phyloP scores from a whole-genome alignment of 2,113 vertebrate genomes.

The Clupea harengus region DNA sequence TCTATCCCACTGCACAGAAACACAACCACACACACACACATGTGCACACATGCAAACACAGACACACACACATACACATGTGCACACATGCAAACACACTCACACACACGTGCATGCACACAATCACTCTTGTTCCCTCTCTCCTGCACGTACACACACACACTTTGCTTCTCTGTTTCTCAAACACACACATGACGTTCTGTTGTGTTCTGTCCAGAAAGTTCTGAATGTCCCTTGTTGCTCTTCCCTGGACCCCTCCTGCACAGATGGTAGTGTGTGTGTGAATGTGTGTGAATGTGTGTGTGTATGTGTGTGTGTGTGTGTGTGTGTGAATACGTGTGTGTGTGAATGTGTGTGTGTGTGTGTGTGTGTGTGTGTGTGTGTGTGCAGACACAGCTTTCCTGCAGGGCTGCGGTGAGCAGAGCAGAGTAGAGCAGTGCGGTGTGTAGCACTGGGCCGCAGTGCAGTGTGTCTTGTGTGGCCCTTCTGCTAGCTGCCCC shows the following conservation, averaged over 20 bases:
- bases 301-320: not conserved
- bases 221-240: not conserved
- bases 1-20: not conserved
- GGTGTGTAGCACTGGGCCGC: not conserved
- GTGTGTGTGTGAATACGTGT: not conserved
- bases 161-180: not conserved
- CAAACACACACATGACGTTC: not conserved
- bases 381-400: not conserved
- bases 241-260: not conserved
- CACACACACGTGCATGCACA: not conserved
- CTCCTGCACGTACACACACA: not conserved
- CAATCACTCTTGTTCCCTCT: too few relatives aligned
- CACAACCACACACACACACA: not conserved
- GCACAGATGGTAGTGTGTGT: not conserved
- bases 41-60: not conserved
- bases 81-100: too few relatives aligned
- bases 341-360: not conserved
- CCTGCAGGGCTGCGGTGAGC: too few relatives aligned
- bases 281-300: not conserved
- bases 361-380: not conserved
- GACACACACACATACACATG: not conserved
- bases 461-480: slow-evolving; percentile 30
- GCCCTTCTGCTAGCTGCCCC: slow-evolving; percentile 61
- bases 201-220: not conserved
- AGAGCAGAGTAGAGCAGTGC: not conserved